Conservation (phyloP, 2,888 invertebrate species). For the Alloscopus bannaensis region DNA sequence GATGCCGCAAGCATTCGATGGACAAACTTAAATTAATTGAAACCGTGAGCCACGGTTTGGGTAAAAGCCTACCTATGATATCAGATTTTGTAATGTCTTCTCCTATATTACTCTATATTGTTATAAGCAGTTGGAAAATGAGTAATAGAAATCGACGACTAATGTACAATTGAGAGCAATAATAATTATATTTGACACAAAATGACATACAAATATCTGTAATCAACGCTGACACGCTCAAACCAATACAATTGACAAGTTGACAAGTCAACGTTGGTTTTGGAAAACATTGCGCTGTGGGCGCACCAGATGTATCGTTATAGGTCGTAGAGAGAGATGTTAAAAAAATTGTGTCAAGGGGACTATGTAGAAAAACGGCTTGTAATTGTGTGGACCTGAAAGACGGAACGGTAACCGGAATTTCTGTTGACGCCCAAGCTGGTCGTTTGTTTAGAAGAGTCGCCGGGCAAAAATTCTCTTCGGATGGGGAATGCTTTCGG, state of each 20-base stretch:
- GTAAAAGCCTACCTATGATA: too few relatives aligned
- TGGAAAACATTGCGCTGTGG: constrained; percentile 42
- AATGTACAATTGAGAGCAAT: too few relatives aligned
- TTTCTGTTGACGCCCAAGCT: constrained; percentile 22
- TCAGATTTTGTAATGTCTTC: too few relatives aligned
- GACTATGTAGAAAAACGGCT: constrained; percentile 48
- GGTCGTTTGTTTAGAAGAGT: constrained; percentile 35
- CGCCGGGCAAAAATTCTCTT: constrained; percentile 53
- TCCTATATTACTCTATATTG: too few relatives aligned
- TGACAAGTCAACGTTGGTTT: constrained; percentile 30
- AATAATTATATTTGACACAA: too few relatives aligned
- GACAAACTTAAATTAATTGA: too few relatives aligned
- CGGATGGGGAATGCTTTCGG: constrained; percentile 40
- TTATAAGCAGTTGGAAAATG: too few relatives aligned
- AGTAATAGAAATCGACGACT: too few relatives aligned
- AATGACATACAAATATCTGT: too few relatives aligned
- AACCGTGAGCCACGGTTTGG: too few relatives aligned
- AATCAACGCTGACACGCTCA: background rate
- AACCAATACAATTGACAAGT: too few relatives aligned
- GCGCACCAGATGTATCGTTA: constrained; percentile 40
- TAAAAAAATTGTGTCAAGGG: constrained; percentile 32
- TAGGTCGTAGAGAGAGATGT: constrained; percentile 57
- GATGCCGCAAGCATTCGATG: too few relatives aligned
- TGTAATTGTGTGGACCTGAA: constrained; percentile 56
- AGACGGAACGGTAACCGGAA: constrained; percentile 53